Base-by-base conservation (phyloP, 2,888 invertebrate species). In the Lamproptera curius region DNA sequence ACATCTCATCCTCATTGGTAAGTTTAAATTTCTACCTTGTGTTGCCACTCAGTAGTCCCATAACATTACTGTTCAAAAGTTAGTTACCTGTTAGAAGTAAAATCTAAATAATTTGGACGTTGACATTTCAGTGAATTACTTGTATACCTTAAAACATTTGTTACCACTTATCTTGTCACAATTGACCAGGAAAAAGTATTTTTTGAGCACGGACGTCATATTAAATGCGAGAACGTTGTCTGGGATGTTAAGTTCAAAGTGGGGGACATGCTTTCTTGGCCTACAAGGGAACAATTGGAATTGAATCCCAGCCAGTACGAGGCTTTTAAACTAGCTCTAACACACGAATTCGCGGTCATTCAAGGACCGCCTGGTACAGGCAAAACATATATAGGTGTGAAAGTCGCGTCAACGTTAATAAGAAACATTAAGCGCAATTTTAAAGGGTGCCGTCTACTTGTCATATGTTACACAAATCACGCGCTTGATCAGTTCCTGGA, bases 311-410 rank as follows among this genome's bases (percentile, higher is more conserved):
- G 90, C 48, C 96, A 96, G 67, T 81, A 84, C 45, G 66, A 72
- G 9, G 95, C 96, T 0, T 91, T 91, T 59, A 81, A 89, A 55
- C 78, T 90, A 11, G 93, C 94, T 0, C 69, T 96, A 4, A 91
- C 90, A 0, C 88, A 90, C 52, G 92, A 95, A 66, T 90, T 95
- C 57, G 90, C 90, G 0, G 87, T 95, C 1, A 93, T 96, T 56
- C 95, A 96, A 77, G 95, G 96, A 0, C 95, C 96, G 1, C 96
- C 96, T 0, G 96, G 96, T 2, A 95, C 95, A 0, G 96, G 96
- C 0, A 96, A 96, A 82, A 95, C 95, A 0, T 93, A 89, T 67
- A 72, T 96, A 8, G 95, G 94, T 0, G 81, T 94, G 2, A 91
- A 93, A 77, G 89, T 96, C 13, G 91, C 93, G 0, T 77, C 90